These are phyloP conservation scores for Percopsis omiscomaycus DNA, from an alignment of 2,797 vertebrate species.

Conservation along the genomic window DNA sequence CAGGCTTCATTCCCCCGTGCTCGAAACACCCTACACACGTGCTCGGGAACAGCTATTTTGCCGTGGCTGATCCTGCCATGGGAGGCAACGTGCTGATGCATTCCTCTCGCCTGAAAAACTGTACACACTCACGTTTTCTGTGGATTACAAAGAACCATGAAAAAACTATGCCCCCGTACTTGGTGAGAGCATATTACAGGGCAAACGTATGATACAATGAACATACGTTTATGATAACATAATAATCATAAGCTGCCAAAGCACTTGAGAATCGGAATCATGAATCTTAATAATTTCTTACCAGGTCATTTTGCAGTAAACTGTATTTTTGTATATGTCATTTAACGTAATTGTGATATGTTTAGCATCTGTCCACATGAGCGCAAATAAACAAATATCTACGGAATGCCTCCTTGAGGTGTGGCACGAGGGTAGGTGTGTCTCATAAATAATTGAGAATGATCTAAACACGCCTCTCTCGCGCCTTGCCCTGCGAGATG, in stretches of 20 bases:
- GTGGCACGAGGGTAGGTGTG: slow-evolving; percentile 73
- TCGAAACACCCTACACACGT: slow-evolving; percentile 66
- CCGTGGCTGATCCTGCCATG: slow-evolving; percentile 63
- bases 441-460: slow-evolving; percentile 69
- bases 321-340: too few relatives aligned
- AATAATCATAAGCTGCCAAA: not conserved
- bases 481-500: slow-evolving; percentile 58
- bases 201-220: not conserved
- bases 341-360: too few relatives aligned
- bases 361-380: slow-evolving; percentile 23
- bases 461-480: slow-evolving; percentile 24
- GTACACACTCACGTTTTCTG: slow-evolving; percentile 75
- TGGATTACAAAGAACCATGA: slow-evolving; percentile 71
- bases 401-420: slow-evolving; percentile 50
- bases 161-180: slow-evolving; percentile 53
- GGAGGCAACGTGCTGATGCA: slow-evolving; percentile 74
- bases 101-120: slow-evolving; percentile 65
- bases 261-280: not conserved
- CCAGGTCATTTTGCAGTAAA: not conserved
- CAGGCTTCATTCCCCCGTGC: slow-evolving; percentile 71
- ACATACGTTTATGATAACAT: not conserved
- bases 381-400: slow-evolving; percentile 54
- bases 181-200: slow-evolving; percentile 18
- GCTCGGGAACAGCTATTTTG: slow-evolving; percentile 67
- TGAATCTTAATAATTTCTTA: too few relatives aligned